phyloP scores from a whole-genome alignment of 1,140 invertebrate species.

The Agrypnia vestita region DNA sequence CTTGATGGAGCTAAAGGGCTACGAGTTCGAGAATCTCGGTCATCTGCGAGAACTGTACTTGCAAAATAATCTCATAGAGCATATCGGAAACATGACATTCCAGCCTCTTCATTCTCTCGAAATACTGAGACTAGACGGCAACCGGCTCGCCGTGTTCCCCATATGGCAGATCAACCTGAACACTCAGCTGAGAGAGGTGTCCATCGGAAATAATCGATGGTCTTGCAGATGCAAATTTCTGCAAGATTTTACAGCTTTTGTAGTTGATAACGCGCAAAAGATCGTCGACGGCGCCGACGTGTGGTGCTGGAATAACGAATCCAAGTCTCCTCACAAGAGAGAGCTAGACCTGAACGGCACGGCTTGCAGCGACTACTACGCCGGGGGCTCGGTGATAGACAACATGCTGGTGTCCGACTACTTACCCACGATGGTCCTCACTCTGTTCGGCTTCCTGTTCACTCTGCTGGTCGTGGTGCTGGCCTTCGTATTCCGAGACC shows the following conservation, averaged over 20 bases:
- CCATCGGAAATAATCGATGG: constrained; percentile 88
- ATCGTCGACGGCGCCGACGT: constrained; percentile 84
- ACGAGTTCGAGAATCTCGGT: constrained; percentile 90
- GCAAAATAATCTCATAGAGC: constrained; percentile 87
- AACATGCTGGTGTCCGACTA: constrained; percentile 89
- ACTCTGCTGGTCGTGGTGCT: constrained; percentile 82
- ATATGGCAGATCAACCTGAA: constrained; percentile 88
- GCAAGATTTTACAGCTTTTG: constrained; percentile 88
- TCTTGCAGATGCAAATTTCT: constrained; percentile 92
- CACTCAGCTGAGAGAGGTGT: constrained; percentile 80
- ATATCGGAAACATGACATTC: constrained; percentile 88
- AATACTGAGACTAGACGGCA: constrained; percentile 88
- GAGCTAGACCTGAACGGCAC: constrained; percentile 87
- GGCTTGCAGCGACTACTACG: constrained; percentile 87
- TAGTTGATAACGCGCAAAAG: constrained; percentile 86
- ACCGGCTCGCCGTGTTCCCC: constrained; percentile 85
- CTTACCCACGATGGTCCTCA: constrained; percentile 87
- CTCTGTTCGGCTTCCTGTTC: constrained; percentile 82
- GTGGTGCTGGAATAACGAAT: constrained; percentile 86
- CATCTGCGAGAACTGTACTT: constrained; percentile 89
- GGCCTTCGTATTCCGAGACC: constrained; percentile 87
- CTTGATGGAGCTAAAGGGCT: constrained; percentile 86
- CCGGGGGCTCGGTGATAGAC: constrained; percentile 86
- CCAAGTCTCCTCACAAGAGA: constrained; percentile 80
- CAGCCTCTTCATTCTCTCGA: constrained; percentile 84